Percentiles rank a stretch among this genome's conserved stretches.
Conservation (phyloP, 2,888 invertebrate genomes). For the Idaea dimidiata region DNA sequence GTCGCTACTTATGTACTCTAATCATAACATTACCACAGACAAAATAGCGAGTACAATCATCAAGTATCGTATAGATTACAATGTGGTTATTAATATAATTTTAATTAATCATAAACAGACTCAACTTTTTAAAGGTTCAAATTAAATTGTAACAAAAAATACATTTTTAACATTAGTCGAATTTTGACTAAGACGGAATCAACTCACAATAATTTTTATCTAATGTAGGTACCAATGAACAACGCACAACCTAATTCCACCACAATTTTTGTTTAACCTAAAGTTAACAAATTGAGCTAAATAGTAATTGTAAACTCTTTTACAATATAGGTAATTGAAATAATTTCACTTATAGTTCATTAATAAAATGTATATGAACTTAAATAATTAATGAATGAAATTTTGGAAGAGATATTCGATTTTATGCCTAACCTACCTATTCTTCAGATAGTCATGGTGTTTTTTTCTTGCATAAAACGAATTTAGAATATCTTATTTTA, state of each 20-base stretch:
- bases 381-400: constrained; percentile 29
- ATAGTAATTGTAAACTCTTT: constrained; percentile 35
- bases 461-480: constrained; percentile 52
- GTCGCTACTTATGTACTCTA: background rate
- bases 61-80: constrained; percentile 28
- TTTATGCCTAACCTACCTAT: constrained; percentile 50
- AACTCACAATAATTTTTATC: constrained; percentile 48
- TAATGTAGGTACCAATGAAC: constrained; percentile 29
- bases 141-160: constrained; percentile 29
- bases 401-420: constrained; percentile 47
- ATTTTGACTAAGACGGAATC: constrained; percentile 68
- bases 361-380: constrained; percentile 29
- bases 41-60: constrained; percentile 49
- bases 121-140: constrained; percentile 24
- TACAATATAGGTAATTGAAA: constrained; percentile 34
- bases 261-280: constrained; percentile 62
- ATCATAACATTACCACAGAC: constrained; percentile 40
- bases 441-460: constrained; percentile 48
- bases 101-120: constrained; percentile 17
- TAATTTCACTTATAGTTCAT: constrained; percentile 32
- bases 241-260: constrained; percentile 66
- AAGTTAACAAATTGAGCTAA: constrained; percentile 72
- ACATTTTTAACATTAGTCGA: constrained; percentile 55
- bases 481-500: constrained; percentile 41
- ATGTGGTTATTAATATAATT: constrained; percentile 11